Evolutionary conservation across 2,113 vertebrate genomes (phyloP).

Genomic region (Cynoglossus semilaevis): DNA sequence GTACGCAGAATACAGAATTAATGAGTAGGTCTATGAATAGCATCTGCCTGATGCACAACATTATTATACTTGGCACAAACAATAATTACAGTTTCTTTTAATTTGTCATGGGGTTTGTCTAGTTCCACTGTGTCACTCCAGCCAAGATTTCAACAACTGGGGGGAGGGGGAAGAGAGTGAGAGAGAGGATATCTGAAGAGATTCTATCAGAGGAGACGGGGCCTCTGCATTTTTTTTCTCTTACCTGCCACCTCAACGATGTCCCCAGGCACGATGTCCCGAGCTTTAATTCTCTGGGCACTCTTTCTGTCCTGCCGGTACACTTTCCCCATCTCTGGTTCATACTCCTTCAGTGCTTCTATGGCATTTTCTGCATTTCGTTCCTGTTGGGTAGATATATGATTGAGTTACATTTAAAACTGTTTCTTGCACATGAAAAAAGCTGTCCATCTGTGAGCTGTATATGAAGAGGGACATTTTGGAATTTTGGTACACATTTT

Average conservation of each 20-base stretch:
- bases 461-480: too few relatives aligned
- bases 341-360: conserved; percentile 97
- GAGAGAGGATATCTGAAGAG: not conserved
- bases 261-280: conserved; percentile 95
- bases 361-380: conserved; percentile 99
- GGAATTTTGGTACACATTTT: too few relatives aligned
- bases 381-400: conserved; percentile 75
- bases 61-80: not conserved
- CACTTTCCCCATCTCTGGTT: conserved; percentile 98
- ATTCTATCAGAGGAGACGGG: not conserved
- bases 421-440: too few relatives aligned
- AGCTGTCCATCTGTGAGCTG: too few relatives aligned
- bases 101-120: too few relatives aligned
- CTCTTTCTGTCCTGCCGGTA: conserved; percentile 97
- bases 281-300: conserved; percentile 95
- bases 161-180: not conserved
- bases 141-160: too few relatives aligned
- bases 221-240: conserved; percentile 23
- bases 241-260: conserved; percentile 98
- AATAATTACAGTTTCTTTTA: not conserved
- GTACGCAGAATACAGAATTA: conserved; percentile 8
- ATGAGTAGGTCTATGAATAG: not conserved
- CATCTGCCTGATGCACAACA: not conserved
- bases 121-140: too few relatives aligned
- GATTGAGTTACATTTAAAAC: not conserved